A percentile compares a stretch with the other conserved stretches of the same genome.
Conservation (phyloP, 2,888 invertebrate genomes). For the Amphiduros pacificus region DNA sequence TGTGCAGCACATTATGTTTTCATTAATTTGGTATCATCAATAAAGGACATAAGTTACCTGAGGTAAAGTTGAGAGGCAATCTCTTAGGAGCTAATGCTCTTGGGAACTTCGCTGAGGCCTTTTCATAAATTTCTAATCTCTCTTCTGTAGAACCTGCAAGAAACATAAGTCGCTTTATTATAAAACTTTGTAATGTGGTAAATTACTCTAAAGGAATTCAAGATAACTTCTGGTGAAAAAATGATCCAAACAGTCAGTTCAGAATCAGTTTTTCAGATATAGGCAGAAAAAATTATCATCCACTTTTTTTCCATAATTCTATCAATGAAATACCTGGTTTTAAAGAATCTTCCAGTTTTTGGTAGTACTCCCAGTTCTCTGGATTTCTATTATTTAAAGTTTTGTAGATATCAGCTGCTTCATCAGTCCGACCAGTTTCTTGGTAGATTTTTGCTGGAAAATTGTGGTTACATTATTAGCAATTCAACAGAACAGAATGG, state of each 20-base stretch:
- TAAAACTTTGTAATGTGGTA: background rate
- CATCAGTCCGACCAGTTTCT: constrained; percentile 64
- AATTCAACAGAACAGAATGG: too few species aligned
- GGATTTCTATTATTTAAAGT: constrained; percentile 88
- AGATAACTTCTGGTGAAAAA: too few species aligned
- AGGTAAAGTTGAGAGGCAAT: constrained; percentile 83
- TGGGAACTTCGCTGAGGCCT: constrained; percentile 77
- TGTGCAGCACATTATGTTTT: too few species aligned
- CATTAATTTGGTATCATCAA: too few species aligned
- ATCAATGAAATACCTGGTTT: constrained; percentile 72
- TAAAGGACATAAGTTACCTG: too few species aligned
- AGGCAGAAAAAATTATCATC: too few species aligned
- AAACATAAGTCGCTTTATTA: background rate
- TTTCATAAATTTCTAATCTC: constrained; percentile 78
- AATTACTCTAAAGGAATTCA: too few species aligned
- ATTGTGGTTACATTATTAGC: too few species aligned
- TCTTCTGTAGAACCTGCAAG: constrained; percentile 67
- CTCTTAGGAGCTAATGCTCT: constrained; percentile 86
- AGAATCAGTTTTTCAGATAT: too few species aligned
- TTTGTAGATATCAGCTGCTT: constrained; percentile 81
- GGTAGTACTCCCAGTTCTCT: constrained; percentile 92
- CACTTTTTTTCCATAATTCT: too few species aligned
- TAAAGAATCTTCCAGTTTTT: constrained; percentile 82
- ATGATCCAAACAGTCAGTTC: too few species aligned
- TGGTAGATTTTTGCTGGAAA: constrained; percentile 60